A percentile compares a stretch with the other conserved stretches of the same genome.
phyloP scores from a whole-genome alignment of 2,888 invertebrate genomes.

The Acheta domesticus region DNA sequence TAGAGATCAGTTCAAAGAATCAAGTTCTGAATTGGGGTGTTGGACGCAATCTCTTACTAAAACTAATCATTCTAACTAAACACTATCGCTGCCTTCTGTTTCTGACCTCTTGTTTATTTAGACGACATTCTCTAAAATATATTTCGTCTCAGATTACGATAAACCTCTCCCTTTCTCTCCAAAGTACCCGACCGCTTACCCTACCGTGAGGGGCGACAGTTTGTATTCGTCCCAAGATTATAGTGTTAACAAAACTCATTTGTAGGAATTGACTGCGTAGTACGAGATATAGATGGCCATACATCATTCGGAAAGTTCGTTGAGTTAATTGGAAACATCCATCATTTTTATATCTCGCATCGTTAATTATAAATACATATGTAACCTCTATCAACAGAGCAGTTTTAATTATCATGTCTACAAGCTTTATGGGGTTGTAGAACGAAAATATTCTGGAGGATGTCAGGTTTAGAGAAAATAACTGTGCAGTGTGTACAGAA shows the following conservation, averaged over 20 bases:
- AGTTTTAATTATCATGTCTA: background rate
- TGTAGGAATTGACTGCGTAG: background rate
- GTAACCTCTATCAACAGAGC: background rate
- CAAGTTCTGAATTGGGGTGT: too few species aligned
- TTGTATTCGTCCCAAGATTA: background rate
- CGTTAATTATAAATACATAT: constrained; percentile 10
- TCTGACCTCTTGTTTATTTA: too few species aligned
- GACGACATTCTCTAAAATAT: too few species aligned
- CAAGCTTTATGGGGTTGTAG: background rate
- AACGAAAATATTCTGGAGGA: background rate
- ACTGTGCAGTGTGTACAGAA: background rate
- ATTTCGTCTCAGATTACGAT: too few species aligned
- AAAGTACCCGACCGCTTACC: too few species aligned
- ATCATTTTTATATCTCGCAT: background rate
- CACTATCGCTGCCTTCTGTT: too few species aligned
- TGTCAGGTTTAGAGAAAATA: background rate
- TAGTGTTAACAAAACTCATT: background rate
- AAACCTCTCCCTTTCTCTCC: too few species aligned
- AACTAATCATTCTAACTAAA: too few species aligned
- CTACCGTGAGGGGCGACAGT: background rate
- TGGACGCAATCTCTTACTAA: too few species aligned
- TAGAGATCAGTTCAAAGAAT: too few species aligned
- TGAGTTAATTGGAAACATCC: background rate
- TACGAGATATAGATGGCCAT: background rate
- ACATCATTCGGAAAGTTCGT: background rate